Evolutionary conservation across 2,888 invertebrate species (phyloP), one percentile per base, ranked within the genome.

Genomic region (Metellina segmentata): DNA sequence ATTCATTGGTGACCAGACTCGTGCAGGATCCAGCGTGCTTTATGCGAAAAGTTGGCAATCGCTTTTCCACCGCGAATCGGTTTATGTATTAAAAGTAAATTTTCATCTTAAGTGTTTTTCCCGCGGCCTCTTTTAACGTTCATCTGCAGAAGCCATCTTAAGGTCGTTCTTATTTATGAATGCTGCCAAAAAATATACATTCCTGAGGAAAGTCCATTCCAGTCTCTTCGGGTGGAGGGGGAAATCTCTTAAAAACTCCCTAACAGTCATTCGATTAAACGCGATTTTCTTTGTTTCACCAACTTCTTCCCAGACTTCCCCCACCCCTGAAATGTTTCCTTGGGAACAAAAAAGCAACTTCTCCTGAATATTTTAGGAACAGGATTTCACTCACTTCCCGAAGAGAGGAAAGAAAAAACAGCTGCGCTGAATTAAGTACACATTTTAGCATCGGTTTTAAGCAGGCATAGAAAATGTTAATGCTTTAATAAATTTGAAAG

Each of bases 401-500:
- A 16, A 19, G n/a, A 81, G 34, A 52, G 13, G 53, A 19, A 69
- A 81, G 61, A 83, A 34, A 88, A 78, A 89, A 79, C 91, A 91
- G 78, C 91, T 91, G 91, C 75, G 61, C 53, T 83, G 91, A 87
- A 91, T 91, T 91, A 91, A 91, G 91, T 87, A 91, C 91, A 91
- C 91, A 91, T 91, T 91, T 91, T 78, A 87, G 91, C 91, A 87
- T 87, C 83, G 71, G 82, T 88, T 91, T 91, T 87, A 91, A 87
- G 91, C 83, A 87, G 87, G 92, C 88, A 92, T 85, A 85, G 89
- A 92, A 92, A 92, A 89, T 85, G 92, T 92, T 92, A 88, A 92
- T 89, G 92, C 92, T 85, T 92, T 92, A 92, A 92, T 92, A 92
- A 92, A 92, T 92, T 92, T 92, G 92, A 92, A 92, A 92, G 92